These are phyloP conservation scores for Lophius piscatorius DNA, from an alignment of 2,113 vertebrate genomes.

Conservation along the genomic window DNA sequence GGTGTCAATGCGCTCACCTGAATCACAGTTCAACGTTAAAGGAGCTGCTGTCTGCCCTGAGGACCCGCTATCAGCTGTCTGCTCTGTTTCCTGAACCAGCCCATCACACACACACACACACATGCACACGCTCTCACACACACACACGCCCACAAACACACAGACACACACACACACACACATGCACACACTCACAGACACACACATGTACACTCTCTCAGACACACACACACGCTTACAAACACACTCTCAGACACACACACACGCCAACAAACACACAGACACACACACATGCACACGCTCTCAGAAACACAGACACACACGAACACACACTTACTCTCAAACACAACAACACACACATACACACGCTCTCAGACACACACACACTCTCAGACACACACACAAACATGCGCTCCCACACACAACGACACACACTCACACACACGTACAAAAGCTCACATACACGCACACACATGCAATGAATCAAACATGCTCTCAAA, in stretches of 20 bases:
- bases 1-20: constrained; percentile 6
- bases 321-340: no score
- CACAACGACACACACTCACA: neutral
- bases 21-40: neutral
- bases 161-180: constrained; percentile 1
- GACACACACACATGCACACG: no score
- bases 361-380: no score
- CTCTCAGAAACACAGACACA: no score
- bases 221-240: neutral
- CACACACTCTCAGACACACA: no score
- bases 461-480: no score
- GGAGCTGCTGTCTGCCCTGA: constrained; percentile 25
- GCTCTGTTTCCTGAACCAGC: constrained; percentile 28
- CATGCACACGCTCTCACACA: constrained; percentile 9
- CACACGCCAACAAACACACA: no score
- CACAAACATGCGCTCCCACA: constrained; percentile 13
- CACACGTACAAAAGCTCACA: no score
- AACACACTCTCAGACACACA: no score
- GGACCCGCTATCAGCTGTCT: constrained; percentile 43
- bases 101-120: constrained; percentile 2
- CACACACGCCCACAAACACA: constrained; percentile 6
- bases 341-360: no score
- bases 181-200: constrained; percentile 11
- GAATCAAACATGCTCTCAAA: no score
- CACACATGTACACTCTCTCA: constrained; percentile 2